A percentile compares a stretch with the other conserved stretches of the same genome.
These are phyloP conservation scores for Venustoraphidia nigricollis DNA, from an alignment of 2,888 invertebrate species.

Conservation along the genomic window DNA sequence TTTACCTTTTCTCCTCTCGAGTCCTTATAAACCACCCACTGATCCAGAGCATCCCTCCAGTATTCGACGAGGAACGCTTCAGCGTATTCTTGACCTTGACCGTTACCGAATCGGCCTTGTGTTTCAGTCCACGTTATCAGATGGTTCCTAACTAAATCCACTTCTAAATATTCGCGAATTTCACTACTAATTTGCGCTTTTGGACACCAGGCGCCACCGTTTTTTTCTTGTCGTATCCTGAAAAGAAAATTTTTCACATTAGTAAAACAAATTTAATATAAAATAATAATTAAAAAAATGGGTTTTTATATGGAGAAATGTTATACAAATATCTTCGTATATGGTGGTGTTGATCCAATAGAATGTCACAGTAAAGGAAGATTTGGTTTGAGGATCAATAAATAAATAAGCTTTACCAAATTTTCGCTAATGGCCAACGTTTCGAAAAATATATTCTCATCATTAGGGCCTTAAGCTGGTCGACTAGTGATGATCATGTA, in stretches of 20 bases:
- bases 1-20: constrained; percentile 60
- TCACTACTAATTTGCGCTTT: constrained; percentile 60
- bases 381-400: no score
- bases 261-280: no score
- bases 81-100: constrained; percentile 77
- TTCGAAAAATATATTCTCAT: no score
- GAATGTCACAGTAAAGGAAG: no score
- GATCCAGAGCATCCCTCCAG: constrained; percentile 48
- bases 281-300: no score
- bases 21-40: constrained; percentile 70
- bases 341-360: no score
- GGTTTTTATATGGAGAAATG: no score
- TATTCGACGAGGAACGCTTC: constrained; percentile 73
- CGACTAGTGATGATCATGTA: no score
- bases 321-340: no score
- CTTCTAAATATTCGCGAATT: constrained; percentile 69
- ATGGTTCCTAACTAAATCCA: constrained; percentile 58
- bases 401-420: no score
- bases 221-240: constrained; percentile 72
- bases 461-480: no score
- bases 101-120: constrained; percentile 83
- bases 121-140: constrained; percentile 75
- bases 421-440: no score
- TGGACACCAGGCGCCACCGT: constrained; percentile 90
- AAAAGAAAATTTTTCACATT: constrained; percentile 13